Conservation (phyloP, 2,113 vertebrate genomes). For the Mastomys natalensis region DNA sequence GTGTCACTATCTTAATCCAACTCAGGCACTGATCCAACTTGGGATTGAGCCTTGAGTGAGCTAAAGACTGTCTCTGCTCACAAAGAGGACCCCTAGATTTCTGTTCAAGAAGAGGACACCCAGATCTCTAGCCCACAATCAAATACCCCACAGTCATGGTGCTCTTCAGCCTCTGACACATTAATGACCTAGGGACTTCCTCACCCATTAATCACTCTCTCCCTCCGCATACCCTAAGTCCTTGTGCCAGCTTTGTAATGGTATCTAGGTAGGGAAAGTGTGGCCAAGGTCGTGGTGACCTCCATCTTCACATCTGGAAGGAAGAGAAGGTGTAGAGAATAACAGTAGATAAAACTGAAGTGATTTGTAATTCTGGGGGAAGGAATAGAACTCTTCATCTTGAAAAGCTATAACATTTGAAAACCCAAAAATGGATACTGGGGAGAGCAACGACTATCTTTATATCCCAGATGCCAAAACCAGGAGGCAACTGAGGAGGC, state of each 20-base stretch:
- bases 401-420: background rate
- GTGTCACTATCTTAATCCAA: background rate
- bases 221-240: background rate
- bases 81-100: background rate
- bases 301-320: background rate
- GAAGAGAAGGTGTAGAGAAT: background rate
- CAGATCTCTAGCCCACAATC: background rate
- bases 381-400: background rate
- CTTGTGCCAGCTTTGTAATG: background rate
- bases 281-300: background rate
- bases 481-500: background rate
- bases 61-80: background rate
- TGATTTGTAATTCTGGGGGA: background rate
- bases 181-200: background rate
- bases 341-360: background rate
- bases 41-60: background rate
- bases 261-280: background rate
- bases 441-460: background rate
- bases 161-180: background rate
- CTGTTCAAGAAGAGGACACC: background rate
- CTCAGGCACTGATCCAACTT: background rate
- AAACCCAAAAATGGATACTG: conserved; percentile 22
- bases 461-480: background rate
- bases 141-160: background rate
- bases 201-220: background rate